Evolutionary conservation across 2,888 invertebrate genomes (phyloP), one percentile per base, ranked within the genome.

Genomic region (Galeruca laticollis): DNA sequence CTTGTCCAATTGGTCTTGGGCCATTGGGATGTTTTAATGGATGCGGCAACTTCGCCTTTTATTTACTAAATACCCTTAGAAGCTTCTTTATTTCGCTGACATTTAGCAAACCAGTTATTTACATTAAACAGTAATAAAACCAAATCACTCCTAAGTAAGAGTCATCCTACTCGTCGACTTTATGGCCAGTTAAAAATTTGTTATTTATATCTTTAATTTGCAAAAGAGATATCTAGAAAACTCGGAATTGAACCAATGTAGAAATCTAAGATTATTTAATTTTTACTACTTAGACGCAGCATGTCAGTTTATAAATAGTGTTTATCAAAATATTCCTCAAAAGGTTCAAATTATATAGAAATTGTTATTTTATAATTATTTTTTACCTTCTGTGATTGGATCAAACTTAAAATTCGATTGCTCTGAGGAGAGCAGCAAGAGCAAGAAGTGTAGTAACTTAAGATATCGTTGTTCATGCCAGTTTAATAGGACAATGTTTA

Each of bases 121-220:
- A 21, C 51, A 51, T 51, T 51, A 51, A 51, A 51, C 20, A 51
- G 11, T 51, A 51, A 51, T 51, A 21, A 51, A 51, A 51, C 21
- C 20, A 11, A 43, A 43, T 43, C 8, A 43, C 43, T 13, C 15
- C 26, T 10, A 51, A 51, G 21, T 20, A 21, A 21, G 18, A 51
- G 20, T 51, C 51, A 21, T 51, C 13, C 21, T 51, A 51, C 20
- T 51, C 51, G 21, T 10, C 18, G 9, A 51, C 18, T 51, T 51
- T 51, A 51, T 51, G 20, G 10, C 21, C 11, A 21, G 51, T 20
- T 51, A 51, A 51, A 20, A 51, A 51, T 21, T 20, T 13, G 18
- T 51, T 18, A 51, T 51, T 51, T 51, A 51, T 51, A 15, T 51
- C 21, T 51, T n/a, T n/a, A 3, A n/a, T 1, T 40, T 2, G 40